Evolutionary conservation across 2,888 invertebrate species (phyloP).

Genomic region (Deilephila porcellus): DNA sequence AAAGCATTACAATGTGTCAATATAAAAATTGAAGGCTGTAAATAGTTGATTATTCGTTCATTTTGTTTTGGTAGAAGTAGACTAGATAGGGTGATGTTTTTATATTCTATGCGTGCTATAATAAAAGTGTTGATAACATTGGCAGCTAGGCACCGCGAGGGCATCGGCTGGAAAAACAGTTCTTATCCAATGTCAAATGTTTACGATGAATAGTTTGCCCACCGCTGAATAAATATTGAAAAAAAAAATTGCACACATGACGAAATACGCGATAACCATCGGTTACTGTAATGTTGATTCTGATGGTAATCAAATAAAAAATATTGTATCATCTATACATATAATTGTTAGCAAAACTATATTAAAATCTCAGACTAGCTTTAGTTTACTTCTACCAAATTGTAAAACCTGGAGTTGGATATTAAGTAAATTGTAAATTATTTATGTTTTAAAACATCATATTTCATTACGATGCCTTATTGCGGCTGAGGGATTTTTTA

Average conservation of each 20-base stretch:
- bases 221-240: constrained; percentile 39
- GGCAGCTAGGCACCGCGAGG: constrained; percentile 35
- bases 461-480: no score
- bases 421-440: no score
- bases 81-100: background rate
- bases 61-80: background rate
- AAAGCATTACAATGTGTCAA: no score
- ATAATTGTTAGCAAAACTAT: no score
- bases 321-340: no score
- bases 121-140: constrained; percentile 28
- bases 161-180: constrained; percentile 46
- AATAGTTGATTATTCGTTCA: background rate
- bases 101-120: background rate
- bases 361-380: no score
- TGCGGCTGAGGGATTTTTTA: background rate
- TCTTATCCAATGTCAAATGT: constrained; percentile 60
- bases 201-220: constrained; percentile 33
- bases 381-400: no score
- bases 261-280: constrained; percentile 11
- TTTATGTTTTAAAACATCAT: no score
- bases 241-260: constrained; percentile 39
- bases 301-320: background rate
- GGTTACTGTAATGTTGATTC: background rate
- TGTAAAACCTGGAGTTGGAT: no score
- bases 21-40: background rate